Evolutionary conservation across 2,888 invertebrate genomes (phyloP).

Genomic region (Myathropa florea): DNA sequence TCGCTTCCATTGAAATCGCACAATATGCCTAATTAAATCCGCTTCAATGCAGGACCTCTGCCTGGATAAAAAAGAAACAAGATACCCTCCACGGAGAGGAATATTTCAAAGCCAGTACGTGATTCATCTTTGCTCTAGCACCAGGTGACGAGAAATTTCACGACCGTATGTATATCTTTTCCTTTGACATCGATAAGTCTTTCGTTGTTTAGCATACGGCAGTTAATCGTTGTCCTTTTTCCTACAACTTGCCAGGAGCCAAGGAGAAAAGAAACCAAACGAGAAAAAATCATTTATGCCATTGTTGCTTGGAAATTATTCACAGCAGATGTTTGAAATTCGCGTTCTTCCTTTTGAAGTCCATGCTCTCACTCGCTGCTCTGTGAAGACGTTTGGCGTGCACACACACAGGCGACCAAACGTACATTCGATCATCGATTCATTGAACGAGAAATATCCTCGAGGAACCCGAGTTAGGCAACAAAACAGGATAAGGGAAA

Average conservation of each 20-base stretch:
- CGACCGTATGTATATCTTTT: neutral
- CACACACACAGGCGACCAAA: neutral
- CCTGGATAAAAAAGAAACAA: neutral
- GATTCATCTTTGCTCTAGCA: slow-evolving; percentile 44
- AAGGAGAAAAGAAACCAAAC: slow-evolving; percentile 4
- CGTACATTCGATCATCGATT: slow-evolving; percentile 11
- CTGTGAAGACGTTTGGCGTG: no score
- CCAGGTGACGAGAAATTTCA: slow-evolving; percentile 35
- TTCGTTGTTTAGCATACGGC: slow-evolving; percentile 32
- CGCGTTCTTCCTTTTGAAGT: neutral
- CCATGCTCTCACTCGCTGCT: neutral
- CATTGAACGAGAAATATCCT: slow-evolving; percentile 24
- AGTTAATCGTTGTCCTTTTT: slow-evolving; percentile 13
- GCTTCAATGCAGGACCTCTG: neutral
- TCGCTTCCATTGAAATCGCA: neutral
- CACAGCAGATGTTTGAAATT: slow-evolving; percentile 28
- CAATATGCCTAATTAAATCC: slow-evolving; percentile 17
- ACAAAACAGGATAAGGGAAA: neutral
- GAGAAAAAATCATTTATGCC: neutral
- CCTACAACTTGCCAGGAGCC: slow-evolving; percentile 10
- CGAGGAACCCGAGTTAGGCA: neutral
- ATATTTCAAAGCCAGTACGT: slow-evolving; percentile 27
- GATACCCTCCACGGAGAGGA: slow-evolving; percentile 2
- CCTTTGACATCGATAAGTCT: slow-evolving; percentile 8
- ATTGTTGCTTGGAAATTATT: slow-evolving; percentile 28